phyloP scores from a whole-genome alignment of 1,140 invertebrate species.

The Teleogryllus occipitalis region DNA sequence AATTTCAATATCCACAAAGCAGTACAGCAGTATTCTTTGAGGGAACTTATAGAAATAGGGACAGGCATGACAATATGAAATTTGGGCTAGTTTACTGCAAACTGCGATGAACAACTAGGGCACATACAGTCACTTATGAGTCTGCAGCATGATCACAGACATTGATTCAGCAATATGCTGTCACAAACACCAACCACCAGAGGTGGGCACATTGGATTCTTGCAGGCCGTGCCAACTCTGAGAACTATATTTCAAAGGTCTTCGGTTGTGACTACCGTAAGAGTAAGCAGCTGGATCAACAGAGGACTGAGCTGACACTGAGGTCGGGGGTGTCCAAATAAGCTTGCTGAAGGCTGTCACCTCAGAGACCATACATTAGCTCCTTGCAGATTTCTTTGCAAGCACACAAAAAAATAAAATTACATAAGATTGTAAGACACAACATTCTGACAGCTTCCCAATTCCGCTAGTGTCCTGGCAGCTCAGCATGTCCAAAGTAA shows the following conservation, averaged over 20 bases:
- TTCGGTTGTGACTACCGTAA: neutral
- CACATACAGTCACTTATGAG: conserved; percentile 4
- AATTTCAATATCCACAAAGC: neutral
- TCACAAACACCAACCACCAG: neutral
- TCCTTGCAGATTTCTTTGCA: neutral
- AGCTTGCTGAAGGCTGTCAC: neutral
- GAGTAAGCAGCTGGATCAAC: conserved; percentile 3
- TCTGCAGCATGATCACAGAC: neutral
- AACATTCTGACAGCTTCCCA: neutral
- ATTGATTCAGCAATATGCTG: conserved; percentile 1
- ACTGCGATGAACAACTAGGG: neutral
- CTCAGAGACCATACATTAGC: neutral
- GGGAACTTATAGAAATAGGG: neutral
- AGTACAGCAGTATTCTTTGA: neutral
- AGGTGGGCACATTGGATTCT: neutral
- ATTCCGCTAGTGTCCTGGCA: neutral
- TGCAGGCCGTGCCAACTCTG: neutral
- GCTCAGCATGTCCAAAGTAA: conserved; percentile 3
- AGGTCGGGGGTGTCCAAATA: neutral
- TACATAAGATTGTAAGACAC: neutral
- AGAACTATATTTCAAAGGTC: conserved; percentile 5
- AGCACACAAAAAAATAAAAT: neutral
- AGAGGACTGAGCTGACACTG: neutral
- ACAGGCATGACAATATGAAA: neutral
- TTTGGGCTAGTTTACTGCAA: neutral